Base-by-base conservation (phyloP, 2,113 vertebrate species). In the Pteronura brasiliensis region DNA sequence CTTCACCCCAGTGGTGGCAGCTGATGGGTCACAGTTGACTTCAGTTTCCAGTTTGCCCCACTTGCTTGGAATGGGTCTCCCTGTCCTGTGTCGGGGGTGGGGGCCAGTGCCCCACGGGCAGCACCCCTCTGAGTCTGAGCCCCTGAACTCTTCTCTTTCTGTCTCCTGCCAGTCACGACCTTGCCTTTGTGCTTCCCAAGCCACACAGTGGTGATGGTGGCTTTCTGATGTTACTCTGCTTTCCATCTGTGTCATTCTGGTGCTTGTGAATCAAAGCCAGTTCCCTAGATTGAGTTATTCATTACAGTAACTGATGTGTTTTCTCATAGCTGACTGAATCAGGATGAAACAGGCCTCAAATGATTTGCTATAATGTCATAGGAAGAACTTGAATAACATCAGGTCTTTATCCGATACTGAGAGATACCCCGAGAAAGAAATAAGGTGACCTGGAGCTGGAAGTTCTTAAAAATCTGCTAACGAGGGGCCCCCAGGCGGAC, bases 91-190 rank as follows among this genome's bases (percentile, higher is more conserved):
- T 44, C 13, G 0, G 42, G 7, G 13, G 9, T 2, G 5, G 13
- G 13, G 4, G 5, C 1, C 49, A 80, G 31, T 2, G 13, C 9
- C 5, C 2, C 5, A 6, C 0, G 25, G 15, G 47, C 14, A 67
- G 86, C 10, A 4, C 6, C 10, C 7, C 39, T 57, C 34, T 47
- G 36, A 44, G 17, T 57, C 44, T 9, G n/a, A 27, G 44, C 23
- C 77, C 52, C 65, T 31, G 27, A 65, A 57, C 23, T 44, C 55
- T 36, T 9, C 23, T 69, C 67, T 63, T 80, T 13, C 69, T 77
- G 12, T 10, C 18, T 7, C 55, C 52, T 36, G 20, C 65, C 18
- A 3, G 18, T 10, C 49, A 23, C 25, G 13, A 12, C 14, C 49
- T 59, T 71, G 17, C 31, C 29, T 11, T 61, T 69, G 2, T 27